Percentiles rank a stretch among this genome's conserved stretches.
These are phyloP conservation scores for Nesometra sesokonis DNA, from an alignment of 35 echinoderm and acorn worm genomes.

Conservation along the genomic window DNA sequence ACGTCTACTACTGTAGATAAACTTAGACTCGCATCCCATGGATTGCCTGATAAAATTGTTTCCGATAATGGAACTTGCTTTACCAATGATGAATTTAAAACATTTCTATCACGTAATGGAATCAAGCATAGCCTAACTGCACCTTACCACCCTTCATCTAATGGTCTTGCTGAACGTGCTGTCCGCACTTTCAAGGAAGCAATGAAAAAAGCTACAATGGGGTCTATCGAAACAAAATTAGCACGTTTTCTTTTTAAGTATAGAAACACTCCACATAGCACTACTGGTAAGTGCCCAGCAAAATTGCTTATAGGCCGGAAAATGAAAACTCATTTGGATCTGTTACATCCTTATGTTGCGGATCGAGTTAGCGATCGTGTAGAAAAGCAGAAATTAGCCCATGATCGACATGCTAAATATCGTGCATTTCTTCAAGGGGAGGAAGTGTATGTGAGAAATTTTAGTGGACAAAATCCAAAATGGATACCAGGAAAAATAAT, in stretches of 20 bases:
- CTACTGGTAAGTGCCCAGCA: constrained; percentile 12
- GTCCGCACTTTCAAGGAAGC: neutral
- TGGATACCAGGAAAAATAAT: neutral
- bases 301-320: neutral
- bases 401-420: constrained; percentile 6
- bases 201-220: neutral
- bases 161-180: constrained; percentile 23
- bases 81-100: constrained; percentile 38
- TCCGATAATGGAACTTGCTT: constrained; percentile 54
- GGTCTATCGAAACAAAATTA: constrained; percentile 8
- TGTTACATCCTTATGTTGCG: neutral
- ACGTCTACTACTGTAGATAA: constrained; percentile 31
- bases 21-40: constrained; percentile 39
- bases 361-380: neutral
- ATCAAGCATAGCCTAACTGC: constrained; percentile 41
- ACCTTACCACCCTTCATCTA: constrained; percentile 42
- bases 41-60: constrained; percentile 44
- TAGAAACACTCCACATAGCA: constrained; percentile 16
- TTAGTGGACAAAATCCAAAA: neutral
- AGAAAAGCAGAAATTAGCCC: neutral
- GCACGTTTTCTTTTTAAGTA: constrained; percentile 26
- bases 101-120: constrained; percentile 28
- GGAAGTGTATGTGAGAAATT: constrained; percentile 10
- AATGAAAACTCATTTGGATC: neutral
- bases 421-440: neutral